Evolutionary conservation across 2,113 vertebrate species (phyloP).

Genomic region (Oxyruncus cristatus): DNA sequence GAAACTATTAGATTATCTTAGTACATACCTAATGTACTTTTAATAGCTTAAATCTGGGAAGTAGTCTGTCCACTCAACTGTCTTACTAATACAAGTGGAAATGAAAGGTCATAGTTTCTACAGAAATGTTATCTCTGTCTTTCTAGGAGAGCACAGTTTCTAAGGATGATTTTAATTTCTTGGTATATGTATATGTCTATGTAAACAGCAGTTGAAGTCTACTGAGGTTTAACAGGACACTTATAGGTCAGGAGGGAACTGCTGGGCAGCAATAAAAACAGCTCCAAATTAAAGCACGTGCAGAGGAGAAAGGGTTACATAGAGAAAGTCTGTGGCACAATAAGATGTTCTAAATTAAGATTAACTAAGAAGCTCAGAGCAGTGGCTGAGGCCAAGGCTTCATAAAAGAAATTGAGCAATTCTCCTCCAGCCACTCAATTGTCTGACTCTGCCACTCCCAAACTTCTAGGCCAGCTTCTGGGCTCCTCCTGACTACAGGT

Average conservation of each 20-base stretch:
- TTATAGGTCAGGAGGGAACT: neutral
- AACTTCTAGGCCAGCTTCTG: neutral
- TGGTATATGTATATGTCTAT: too few relatives aligned
- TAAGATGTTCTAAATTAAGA: neutral
- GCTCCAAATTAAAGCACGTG: neutral
- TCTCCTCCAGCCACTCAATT: neutral
- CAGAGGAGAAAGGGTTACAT: neutral
- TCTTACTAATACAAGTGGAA: neutral
- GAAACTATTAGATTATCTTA: neutral
- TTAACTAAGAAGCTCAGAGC: neutral
- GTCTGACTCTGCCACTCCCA: neutral
- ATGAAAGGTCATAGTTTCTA: neutral
- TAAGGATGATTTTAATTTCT: neutral
- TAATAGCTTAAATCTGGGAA: neutral
- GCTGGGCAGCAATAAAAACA: fast-evolving
- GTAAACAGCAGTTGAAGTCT: too few relatives aligned
- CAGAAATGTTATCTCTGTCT: neutral
- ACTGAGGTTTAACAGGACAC: neutral
- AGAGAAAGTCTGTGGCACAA: neutral
- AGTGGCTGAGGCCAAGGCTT: neutral
- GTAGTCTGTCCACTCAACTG: neutral
- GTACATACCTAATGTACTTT: neutral
- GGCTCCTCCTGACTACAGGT: neutral
- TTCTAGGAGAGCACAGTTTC: neutral
- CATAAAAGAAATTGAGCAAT: neutral